These are phyloP conservation scores for Ormyrus labotus DNA, from an alignment of 2,888 invertebrate genomes.

Conservation along the genomic window DNA sequence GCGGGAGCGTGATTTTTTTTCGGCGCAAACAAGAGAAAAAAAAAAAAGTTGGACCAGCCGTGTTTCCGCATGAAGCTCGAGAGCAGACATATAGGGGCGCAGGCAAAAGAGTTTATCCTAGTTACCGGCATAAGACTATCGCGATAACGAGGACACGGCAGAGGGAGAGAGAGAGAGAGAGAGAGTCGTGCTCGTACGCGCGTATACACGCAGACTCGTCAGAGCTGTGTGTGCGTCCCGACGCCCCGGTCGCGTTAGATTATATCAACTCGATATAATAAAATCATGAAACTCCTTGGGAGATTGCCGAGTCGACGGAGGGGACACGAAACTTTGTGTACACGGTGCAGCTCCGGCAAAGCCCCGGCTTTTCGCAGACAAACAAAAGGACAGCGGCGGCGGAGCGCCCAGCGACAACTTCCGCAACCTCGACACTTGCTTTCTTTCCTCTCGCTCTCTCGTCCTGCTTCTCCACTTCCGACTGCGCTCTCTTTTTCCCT, in stretches of 20 bases:
- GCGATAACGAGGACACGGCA: slow-evolving; percentile 9
- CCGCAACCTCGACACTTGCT: slow-evolving; percentile 11
- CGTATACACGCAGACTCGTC: too few species aligned
- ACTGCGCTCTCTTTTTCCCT: not conserved
- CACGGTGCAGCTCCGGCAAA: slow-evolving; percentile 12
- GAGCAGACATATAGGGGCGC: not conserved
- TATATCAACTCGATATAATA: slow-evolving; percentile 49
- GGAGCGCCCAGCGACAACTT: not conserved
- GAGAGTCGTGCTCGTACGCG: not conserved
- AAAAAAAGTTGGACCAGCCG: not conserved
- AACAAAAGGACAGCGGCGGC: slow-evolving; percentile 32
- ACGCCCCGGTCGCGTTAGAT: not conserved
- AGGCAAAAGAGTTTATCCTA: slow-evolving; percentile 3
- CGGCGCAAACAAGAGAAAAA: not conserved
- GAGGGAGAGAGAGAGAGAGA: not conserved
- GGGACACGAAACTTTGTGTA: not conserved
- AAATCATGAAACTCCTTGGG: slow-evolving; percentile 41
- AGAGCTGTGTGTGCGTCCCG: too few species aligned
- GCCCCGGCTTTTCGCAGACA: slow-evolving; percentile 42
- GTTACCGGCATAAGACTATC: slow-evolving; percentile 19
- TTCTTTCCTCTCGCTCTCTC: not conserved
- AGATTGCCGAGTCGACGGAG: not conserved
- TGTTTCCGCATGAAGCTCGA: not conserved
- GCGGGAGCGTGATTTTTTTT: not conserved
- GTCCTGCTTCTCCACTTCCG: not conserved